A percentile compares a stretch with the other conserved stretches of the same genome.
Evolutionary conservation across 2,888 invertebrate genomes (phyloP).

Genomic region (Ochlodes sylvanus): DNA sequence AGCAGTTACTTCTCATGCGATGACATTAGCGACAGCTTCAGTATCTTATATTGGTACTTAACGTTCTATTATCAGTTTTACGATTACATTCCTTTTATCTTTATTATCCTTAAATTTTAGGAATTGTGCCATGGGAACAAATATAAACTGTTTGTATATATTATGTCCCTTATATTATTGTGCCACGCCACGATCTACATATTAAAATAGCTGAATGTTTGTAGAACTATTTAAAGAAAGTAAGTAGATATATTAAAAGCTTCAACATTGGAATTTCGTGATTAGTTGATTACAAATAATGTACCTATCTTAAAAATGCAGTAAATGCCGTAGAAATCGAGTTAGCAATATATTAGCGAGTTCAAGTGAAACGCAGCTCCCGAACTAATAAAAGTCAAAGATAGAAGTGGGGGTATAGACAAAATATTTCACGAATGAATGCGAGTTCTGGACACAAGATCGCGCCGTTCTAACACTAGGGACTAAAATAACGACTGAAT

Average conservation of each 20-base stretch:
- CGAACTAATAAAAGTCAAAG: conserved; percentile 43
- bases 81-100: conserved; percentile 4
- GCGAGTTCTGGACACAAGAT: conserved; percentile 32
- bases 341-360: conserved; percentile 23
- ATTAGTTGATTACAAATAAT: background rate
- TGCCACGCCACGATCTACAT: conserved; percentile 12
- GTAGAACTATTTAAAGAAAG: background rate
- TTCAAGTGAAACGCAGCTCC: conserved; percentile 21
- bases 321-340: conserved; percentile 5
- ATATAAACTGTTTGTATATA: conserved; percentile 6
- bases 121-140: background rate
- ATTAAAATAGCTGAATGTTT: conserved; percentile 1
- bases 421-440: conserved; percentile 43
- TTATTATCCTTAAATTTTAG: conserved; percentile 8
- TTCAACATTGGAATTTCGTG: background rate
- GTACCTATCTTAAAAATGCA: conserved; percentile 4
- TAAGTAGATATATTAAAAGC: too few species aligned
- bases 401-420: conserved; percentile 42
- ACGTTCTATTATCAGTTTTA: conserved; percentile 4
- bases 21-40: background rate
- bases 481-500: conserved; percentile 47
- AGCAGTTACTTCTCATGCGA: too few species aligned
- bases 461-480: conserved; percentile 38
- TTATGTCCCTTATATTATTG: conserved; percentile 3
- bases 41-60: background rate